Evolutionary conservation across 2,888 invertebrate genomes (phyloP), one percentile per base, ranked within the genome.

Genomic region (Leptothorax acervorum): DNA sequence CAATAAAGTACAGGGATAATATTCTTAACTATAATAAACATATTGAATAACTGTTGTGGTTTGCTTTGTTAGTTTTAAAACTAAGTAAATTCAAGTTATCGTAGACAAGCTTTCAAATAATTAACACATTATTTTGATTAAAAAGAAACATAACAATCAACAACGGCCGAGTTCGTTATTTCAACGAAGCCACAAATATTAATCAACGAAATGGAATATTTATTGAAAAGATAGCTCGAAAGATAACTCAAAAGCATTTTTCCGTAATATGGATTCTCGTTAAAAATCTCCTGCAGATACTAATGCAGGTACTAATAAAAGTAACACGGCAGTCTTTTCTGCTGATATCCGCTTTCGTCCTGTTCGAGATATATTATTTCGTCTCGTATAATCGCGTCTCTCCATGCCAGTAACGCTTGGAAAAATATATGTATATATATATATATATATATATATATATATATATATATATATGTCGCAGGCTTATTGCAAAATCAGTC

Each of bases 121-220:
- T 75, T 48, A 62, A 48, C 31, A 48, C 1, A 35, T 62, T 5
- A n/a, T 60, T 60, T 31, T 11, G 23, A 42, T 57, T 15, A 18
- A 42, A 42, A 73, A 23, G 23, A 31, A 45, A 45, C 42, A 45
- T 11, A n/a, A 2, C 18, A 18, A 0, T 23, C 53, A 57, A 28
- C 23, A 18, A 39, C n/a, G 6, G n/a, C 1, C 31, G n/a, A 31
- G 42, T n/a, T 60, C 8, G 42, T 45, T 45, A 74, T 31, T 60
- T 48, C n/a, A 6, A 74, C 12, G 12, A n/a, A 45, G 15, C 4
- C n/a, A 23, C 28, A 15, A 60, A 75, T 75, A 60, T 74, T 74
- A 62, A 75, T 62, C 15, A 48, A 62, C 31, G n/a, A 31, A 35
- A 35, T 75, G 23, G 3, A 4, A 45, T 15, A 48, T 9, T 75